Conservation (phyloP, 2,888 invertebrate genomes). For the Cheilosia pagana region DNA sequence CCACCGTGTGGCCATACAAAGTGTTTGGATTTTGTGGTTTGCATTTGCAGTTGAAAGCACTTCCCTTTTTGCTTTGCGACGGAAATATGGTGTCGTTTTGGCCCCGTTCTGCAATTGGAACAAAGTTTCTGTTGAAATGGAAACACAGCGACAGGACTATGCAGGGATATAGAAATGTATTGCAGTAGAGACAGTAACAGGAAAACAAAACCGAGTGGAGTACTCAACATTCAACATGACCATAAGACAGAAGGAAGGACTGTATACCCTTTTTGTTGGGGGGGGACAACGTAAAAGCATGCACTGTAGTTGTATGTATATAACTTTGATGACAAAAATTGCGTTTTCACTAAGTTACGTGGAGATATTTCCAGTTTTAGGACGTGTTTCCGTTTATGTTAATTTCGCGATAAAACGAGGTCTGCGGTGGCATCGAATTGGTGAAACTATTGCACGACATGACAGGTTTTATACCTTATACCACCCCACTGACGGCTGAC, state of each 20-base stretch:
- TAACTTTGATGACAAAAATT: not conserved
- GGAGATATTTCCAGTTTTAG: constrained; percentile 47
- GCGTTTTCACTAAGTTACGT: constrained; percentile 27
- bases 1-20: not conserved
- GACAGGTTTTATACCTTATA: too few relatives aligned
- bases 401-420: constrained; percentile 2
- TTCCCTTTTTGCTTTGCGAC: constrained; percentile 53
- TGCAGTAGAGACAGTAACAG: not conserved
- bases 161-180: not conserved
- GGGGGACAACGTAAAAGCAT: not conserved
- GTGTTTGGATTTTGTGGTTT: not conserved
- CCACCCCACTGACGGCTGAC: too few relatives aligned
- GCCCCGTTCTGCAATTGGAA: constrained; percentile 43
- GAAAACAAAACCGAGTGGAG: too few relatives aligned
- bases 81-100: constrained; percentile 44
- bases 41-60: constrained; percentile 14
- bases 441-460: not conserved
- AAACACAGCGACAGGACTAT: not conserved
- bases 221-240: not conserved
- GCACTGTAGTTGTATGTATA: not conserved
- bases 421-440: not conserved
- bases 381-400: constrained; percentile 20
- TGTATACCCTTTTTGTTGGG: not conserved
- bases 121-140: constrained; percentile 25
- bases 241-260: not conserved